These are phyloP conservation scores for Antechinus flavipes DNA, from an alignment of 2,113 vertebrate genomes.

Conservation along the genomic window DNA sequence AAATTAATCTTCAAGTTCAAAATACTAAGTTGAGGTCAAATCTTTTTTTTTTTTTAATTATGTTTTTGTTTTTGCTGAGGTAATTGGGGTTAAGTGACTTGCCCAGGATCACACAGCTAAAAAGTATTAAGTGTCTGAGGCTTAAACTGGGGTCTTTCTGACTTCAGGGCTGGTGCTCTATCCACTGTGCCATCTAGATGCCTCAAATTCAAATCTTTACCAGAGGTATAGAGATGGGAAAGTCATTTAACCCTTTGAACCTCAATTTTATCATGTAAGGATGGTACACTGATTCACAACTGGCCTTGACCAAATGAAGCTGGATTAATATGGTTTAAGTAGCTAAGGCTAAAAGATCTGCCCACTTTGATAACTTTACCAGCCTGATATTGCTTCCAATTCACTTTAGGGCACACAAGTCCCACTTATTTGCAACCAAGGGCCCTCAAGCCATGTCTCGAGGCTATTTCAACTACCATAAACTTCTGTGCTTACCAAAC, in stretches of 20 bases:
- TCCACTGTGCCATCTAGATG: too few relatives aligned
- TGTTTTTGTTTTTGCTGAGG: too few relatives aligned
- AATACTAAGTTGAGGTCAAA: background rate
- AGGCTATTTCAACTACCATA: background rate
- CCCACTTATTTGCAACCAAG: background rate
- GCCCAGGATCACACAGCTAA: too few relatives aligned
- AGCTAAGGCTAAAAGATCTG: background rate
- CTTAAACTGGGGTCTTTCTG: too few relatives aligned
- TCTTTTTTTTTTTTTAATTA: background rate
- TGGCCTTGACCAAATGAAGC: background rate
- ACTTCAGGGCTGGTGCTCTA: too few relatives aligned
- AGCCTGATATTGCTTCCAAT: background rate
- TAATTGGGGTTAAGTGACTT: too few relatives aligned
- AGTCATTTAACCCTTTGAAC: background rate
- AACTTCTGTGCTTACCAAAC: background rate
- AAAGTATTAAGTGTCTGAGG: too few relatives aligned
- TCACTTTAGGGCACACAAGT: background rate
- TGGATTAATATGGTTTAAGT: background rate
- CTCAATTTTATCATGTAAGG: background rate
- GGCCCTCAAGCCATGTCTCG: background rate
- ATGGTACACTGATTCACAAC: background rate
- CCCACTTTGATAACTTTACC: background rate
- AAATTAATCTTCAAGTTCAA: background rate
- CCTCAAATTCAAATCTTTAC: background rate
- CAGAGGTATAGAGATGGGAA: background rate